These are phyloP conservation scores for Watsonalla binaria DNA, from an alignment of 2,888 invertebrate genomes.

Conservation along the genomic window DNA sequence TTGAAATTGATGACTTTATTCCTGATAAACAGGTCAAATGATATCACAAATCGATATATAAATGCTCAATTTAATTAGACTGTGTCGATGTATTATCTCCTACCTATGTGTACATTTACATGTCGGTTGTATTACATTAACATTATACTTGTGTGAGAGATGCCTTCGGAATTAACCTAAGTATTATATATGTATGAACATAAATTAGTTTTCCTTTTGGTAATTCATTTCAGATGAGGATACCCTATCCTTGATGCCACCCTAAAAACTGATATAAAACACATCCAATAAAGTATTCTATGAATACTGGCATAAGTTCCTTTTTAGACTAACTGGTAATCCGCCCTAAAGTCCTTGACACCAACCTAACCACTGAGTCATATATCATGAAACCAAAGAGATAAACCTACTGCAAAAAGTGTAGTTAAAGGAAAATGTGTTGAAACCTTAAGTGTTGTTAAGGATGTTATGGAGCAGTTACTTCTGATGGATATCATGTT, in stretches of 20 bases:
- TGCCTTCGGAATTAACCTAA: no score
- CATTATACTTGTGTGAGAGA: no score
- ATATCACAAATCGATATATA: slow-evolving; percentile 60
- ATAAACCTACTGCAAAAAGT: not conserved
- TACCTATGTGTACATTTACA: slow-evolving; percentile 14
- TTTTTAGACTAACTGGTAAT: not conserved
- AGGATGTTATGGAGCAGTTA: no score
- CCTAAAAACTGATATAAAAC: no score
- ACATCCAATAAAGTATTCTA: no score
- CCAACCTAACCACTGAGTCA: not conserved
- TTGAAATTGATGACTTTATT: slow-evolving; percentile 74
- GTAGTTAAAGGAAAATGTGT: not conserved
- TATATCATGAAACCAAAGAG: not conserved
- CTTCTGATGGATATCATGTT: no score
- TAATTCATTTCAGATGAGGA: no score
- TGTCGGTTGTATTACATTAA: not conserved
- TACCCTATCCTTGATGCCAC: no score
- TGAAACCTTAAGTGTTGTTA: not conserved
- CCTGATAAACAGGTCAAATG: slow-evolving; percentile 67
- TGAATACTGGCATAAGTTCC: no score
- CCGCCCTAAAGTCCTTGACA: not conserved
- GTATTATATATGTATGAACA: no score
- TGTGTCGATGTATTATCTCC: slow-evolving; percentile 57
- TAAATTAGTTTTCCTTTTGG: no score
- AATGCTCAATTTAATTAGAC: slow-evolving; percentile 69